Base-by-base conservation (phyloP, 2,113 vertebrate species). In the Neolamprologus tretocephalus region DNA sequence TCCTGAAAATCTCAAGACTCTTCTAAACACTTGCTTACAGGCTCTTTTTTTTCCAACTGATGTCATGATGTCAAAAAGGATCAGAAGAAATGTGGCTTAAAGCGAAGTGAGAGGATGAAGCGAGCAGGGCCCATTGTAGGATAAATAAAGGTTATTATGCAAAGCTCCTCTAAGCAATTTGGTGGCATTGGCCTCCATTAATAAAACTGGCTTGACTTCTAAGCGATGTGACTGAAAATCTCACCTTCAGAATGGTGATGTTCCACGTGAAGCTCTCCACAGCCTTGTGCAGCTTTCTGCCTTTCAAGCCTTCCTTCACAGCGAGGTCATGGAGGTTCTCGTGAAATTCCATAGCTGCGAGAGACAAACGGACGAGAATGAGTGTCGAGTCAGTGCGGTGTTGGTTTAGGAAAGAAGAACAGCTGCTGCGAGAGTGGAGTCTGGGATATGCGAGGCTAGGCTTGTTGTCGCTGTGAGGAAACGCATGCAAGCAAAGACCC, bases 191-290 rank as follows among this genome's bases (percentile, higher is more conserved):
- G 71, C 10, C 42, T 49, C 42, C 45, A 28, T 28, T 49, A 75
- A 49, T 49, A 75, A 75, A 75, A 49, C 23, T 75, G 71, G 0
- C 71, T 49, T 0, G 23, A 49, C 42, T 28, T 47, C 6, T 1
- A 7, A 28, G 9, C 11, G 9, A 47, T 4, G 54, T 5, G 63
- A 33, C 28, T 23, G 14, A 8, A 42, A 26, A 40, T 13, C 81
- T 91, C 96, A 99, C 99, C 98, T 99, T 99, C 80, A 99, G 93
- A 89, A 99, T 98, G 58, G 99, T 99, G 91, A 99, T 99, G 91
- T 99, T 99, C 99, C 99, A 99, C 0, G 99, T 99, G 91, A 99
- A 99, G 95, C 97, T 99, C 96, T 99, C 99, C 89, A 99, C 96
- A 0, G 98, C 98, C 91, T 99, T 99, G 55, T 98, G 97, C 45